These are phyloP conservation scores for Telmatochromis sp. DNA, from an alignment of 2,113 vertebrate species.

Conservation along the genomic window DNA sequence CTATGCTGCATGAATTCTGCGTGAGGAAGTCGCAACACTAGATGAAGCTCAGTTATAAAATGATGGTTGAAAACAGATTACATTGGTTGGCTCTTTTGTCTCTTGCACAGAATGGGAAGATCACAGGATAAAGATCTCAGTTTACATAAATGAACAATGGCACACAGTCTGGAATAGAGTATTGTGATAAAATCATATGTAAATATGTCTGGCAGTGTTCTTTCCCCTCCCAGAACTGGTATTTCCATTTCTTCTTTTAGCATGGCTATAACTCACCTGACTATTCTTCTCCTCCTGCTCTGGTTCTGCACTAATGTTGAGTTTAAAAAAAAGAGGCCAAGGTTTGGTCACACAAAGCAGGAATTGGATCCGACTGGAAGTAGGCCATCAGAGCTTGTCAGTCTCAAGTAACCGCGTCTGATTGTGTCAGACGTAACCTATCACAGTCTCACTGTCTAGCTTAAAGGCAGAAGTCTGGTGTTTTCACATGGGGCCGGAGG, in stretches of 20 bases:
- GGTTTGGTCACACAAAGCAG: constrained; percentile 29
- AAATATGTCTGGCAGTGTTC: constrained; percentile 32
- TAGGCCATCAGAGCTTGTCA: constrained; percentile 41
- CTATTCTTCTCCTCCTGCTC: neutral
- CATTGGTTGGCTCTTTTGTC: neutral
- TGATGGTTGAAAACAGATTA: constrained; percentile 7
- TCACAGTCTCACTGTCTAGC: neutral
- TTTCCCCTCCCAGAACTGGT: constrained; percentile 26
- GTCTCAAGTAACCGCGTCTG: constrained; percentile 32
- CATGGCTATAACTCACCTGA: constrained; percentile 30
- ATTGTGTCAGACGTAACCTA: constrained; percentile 29
- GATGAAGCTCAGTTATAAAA: constrained; percentile 42
- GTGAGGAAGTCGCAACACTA: constrained; percentile 15
- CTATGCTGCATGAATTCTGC: constrained; percentile 8
- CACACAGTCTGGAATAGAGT: constrained; percentile 16
- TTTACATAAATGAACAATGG: constrained; percentile 41
- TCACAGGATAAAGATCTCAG: constrained; percentile 11
- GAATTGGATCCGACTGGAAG: constrained; percentile 49
- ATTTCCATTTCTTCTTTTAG: constrained; percentile 51
- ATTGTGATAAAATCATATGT: constrained; percentile 38
- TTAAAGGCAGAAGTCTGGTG: neutral
- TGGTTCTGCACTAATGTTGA: constrained; percentile 22
- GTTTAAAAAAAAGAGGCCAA: neutral
- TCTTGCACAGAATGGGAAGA: constrained; percentile 6
- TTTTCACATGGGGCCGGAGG: neutral